These are phyloP conservation scores for Prionailurus bengalensis DNA, from an alignment of 2,113 vertebrate species.

Conservation along the genomic window DNA sequence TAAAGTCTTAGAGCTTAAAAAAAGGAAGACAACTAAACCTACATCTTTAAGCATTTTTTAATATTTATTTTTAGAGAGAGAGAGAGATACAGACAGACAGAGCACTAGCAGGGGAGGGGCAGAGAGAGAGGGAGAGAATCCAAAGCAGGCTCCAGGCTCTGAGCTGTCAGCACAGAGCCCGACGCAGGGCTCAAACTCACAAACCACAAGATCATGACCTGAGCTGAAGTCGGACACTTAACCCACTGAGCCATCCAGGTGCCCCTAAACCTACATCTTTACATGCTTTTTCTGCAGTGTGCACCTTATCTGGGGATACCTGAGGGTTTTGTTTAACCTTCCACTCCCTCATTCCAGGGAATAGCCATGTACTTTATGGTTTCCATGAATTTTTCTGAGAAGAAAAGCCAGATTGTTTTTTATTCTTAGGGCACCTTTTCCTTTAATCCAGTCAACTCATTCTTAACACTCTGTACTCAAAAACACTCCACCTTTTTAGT, in stretches of 20 bases:
- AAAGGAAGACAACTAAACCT: background rate
- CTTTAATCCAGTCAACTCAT: background rate
- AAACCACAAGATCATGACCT: no score
- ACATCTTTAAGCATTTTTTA: background rate
- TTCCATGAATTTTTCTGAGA: background rate
- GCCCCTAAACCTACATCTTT: background rate
- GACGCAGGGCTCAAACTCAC: no score
- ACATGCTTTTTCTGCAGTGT: background rate
- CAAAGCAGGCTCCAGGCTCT: no score
- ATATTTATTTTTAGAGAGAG: no score
- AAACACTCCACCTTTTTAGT: background rate
- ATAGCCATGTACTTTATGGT: rapidly evolving
- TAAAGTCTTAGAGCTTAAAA: background rate
- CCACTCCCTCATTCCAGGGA: background rate
- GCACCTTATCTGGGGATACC: background rate
- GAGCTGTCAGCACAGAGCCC: no score
- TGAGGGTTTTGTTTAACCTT: background rate
- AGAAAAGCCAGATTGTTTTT: background rate
- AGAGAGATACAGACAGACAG: no score
- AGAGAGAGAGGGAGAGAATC: no score
- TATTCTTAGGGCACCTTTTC: background rate
- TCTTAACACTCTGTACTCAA: background rate
- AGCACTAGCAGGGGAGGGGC: no score
- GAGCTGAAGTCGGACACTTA: no score
- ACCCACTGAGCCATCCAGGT: no score